A percentile compares a stretch with the other conserved stretches of the same genome.
Evolutionary conservation across 2,113 vertebrate species (phyloP).

Genomic region (Larimichthys polyactis): DNA sequence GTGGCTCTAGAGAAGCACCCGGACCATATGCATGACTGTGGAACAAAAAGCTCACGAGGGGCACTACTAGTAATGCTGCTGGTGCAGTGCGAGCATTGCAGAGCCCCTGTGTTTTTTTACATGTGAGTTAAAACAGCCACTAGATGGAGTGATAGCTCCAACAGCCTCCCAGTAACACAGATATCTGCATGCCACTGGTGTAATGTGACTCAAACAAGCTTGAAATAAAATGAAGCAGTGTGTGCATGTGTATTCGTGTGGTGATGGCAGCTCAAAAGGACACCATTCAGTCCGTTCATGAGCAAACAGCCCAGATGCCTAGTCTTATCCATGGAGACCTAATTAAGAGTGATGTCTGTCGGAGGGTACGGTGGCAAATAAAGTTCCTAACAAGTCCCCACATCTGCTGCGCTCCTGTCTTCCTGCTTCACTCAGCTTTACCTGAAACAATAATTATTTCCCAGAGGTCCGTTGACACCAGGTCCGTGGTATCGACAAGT

Average conservation of each 20-base stretch:
- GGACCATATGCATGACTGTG: neutral
- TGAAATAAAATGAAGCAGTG: conserved; percentile 19
- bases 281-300: conserved; percentile 58
- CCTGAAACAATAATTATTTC: conserved; percentile 68
- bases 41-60: conserved; percentile 12
- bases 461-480: conserved; percentile 50
- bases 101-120: neutral
- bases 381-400: conserved; percentile 69
- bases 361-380: conserved; percentile 74
- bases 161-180: conserved; percentile 32
- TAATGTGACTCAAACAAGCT: conserved; percentile 30
- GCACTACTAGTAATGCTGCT: conserved; percentile 18
- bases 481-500: conserved; percentile 17
- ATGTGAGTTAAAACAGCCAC: conserved; percentile 52
- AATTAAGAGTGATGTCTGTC: conserved; percentile 77
- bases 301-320: conserved; percentile 70
- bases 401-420: conserved; percentile 62
- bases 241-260: neutral
- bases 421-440: conserved; percentile 48
- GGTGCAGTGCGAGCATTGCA: conserved; percentile 49
- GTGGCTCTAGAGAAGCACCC: neutral
- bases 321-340: conserved; percentile 69
- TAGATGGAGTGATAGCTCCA: conserved; percentile 73
- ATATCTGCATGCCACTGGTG: conserved; percentile 4
- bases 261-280: conserved; percentile 34